These are phyloP conservation scores for Parambassis ranga DNA, from an alignment of 2,797 vertebrate genomes.

Conservation along the genomic window DNA sequence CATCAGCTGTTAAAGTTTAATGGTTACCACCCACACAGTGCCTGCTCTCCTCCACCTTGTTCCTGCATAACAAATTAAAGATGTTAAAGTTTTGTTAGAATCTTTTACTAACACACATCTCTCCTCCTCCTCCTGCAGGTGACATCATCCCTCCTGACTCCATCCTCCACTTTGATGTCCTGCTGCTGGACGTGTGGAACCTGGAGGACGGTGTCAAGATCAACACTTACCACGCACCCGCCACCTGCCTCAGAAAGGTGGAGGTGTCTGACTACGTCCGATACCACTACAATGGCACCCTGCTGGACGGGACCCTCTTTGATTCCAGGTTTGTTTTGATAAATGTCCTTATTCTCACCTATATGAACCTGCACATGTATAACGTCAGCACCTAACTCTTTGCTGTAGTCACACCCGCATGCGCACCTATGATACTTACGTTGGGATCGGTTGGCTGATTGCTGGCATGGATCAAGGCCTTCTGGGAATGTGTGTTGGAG, in stretches of 20 bases:
- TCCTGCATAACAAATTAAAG: no score
- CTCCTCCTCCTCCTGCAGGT: constrained; percentile 72
- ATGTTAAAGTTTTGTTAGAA: no score
- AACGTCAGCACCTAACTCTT: not conserved
- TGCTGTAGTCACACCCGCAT: constrained; percentile 90
- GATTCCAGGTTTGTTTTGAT: constrained; percentile 80
- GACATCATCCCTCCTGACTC: constrained; percentile 90
- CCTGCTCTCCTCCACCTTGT: not conserved
- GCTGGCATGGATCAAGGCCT: constrained; percentile 98
- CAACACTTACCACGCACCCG: constrained; percentile 87
- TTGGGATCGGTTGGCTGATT: constrained; percentile 99
- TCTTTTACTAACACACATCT: no score
- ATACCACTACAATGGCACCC: constrained; percentile 96
- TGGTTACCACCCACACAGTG: not conserved
- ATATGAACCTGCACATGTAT: not conserved
- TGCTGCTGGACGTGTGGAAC: constrained; percentile 97
- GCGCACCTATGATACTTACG: constrained; percentile 95
- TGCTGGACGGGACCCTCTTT: constrained; percentile 94
- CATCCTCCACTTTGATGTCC: constrained; percentile 93
- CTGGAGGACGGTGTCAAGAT: constrained; percentile 87
- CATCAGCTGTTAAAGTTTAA: constrained; percentile 26
- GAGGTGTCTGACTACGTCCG: constrained; percentile 96
- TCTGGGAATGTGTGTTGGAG: constrained; percentile 95
- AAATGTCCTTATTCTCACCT: not conserved
- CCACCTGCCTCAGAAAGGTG: constrained; percentile 85